phyloP scores from a whole-genome alignment of 2,797 vertebrate species.

The Mus caroli region DNA sequence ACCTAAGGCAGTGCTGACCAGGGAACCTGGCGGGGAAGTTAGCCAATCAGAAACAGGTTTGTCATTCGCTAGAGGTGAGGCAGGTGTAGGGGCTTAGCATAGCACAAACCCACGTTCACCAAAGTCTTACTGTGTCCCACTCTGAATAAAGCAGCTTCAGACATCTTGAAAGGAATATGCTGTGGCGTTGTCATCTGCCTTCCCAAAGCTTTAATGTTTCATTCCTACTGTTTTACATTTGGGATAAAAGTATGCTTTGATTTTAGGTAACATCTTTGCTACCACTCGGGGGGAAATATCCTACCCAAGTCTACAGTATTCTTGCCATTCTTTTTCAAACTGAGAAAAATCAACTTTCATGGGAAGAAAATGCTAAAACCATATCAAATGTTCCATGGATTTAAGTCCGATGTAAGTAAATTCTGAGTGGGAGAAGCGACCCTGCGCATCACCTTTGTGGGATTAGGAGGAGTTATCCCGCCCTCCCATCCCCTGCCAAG shows the following conservation, averaged over 20 bases:
- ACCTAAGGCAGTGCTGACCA: neutral
- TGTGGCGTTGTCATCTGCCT: neutral
- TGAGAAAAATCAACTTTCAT: constrained; percentile 76
- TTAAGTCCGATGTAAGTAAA: constrained; percentile 64
- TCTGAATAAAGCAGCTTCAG: neutral
- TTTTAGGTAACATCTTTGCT: constrained; percentile 23
- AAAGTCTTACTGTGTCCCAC: neutral
- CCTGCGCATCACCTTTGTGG: neutral
- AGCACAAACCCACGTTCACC: neutral
- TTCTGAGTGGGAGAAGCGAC: neutral
- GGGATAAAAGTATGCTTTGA: neutral
- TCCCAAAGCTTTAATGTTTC: neutral
- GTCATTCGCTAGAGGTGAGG: neutral
- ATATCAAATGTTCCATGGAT: constrained; percentile 59
- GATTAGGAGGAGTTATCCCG: constrained; percentile 51
- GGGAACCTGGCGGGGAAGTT: neutral
- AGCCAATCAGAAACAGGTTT: too few species aligned
- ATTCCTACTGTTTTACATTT: constrained; percentile 27
- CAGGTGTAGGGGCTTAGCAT: fast-evolving
- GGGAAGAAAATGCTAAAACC: constrained; percentile 68
- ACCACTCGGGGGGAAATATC: neutral
- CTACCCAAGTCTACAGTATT: neutral
- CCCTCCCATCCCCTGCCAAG: neutral
- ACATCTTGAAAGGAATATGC: neutral
- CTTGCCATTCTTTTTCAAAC: constrained; percentile 24